A percentile compares a stretch with the other conserved stretches of the same genome.
Evolutionary conservation across 2,797 vertebrate species (phyloP).

Genomic region (Molossus molossus): DNA sequence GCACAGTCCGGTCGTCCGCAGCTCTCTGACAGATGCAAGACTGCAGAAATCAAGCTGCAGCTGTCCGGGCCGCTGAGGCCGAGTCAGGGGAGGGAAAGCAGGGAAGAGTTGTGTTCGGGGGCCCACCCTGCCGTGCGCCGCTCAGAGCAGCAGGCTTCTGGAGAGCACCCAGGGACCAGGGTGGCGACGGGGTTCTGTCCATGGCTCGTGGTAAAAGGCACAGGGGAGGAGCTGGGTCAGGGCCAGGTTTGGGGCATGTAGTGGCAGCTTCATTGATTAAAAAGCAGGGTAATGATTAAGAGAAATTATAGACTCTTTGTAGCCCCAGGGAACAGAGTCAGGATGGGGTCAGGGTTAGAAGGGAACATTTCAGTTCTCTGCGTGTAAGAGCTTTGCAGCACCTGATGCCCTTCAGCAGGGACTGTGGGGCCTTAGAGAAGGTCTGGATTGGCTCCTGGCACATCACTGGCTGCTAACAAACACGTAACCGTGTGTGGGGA

Average conservation of each 20-base stretch:
- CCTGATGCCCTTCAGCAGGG: not conserved
- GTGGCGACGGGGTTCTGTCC: not conserved
- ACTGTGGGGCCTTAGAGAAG: not conserved
- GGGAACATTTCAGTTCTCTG: not conserved
- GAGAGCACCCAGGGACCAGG: accelerated
- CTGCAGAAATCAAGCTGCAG: not conserved
- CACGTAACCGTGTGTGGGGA: not conserved
- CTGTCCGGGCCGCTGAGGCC: not conserved
- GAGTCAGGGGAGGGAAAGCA: not conserved
- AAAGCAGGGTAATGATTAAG: not conserved
- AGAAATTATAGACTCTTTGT: not conserved
- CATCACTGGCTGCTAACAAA: not conserved
- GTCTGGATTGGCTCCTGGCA: not conserved
- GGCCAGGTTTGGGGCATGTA: not conserved
- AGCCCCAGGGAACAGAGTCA: not conserved
- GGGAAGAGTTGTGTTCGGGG: not conserved
- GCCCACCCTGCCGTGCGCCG: accelerated
- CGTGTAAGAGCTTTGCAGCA: not conserved
- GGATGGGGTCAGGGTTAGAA: not conserved
- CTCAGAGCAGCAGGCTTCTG: not conserved
- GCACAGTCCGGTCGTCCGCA: not conserved
- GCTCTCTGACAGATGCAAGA: not conserved
- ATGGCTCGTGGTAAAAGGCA: not conserved
- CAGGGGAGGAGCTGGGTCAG: not conserved
- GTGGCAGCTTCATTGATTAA: not conserved